These are phyloP conservation scores for Nomada ferruginata DNA, from an alignment of 2,888 invertebrate species.

Conservation along the genomic window DNA sequence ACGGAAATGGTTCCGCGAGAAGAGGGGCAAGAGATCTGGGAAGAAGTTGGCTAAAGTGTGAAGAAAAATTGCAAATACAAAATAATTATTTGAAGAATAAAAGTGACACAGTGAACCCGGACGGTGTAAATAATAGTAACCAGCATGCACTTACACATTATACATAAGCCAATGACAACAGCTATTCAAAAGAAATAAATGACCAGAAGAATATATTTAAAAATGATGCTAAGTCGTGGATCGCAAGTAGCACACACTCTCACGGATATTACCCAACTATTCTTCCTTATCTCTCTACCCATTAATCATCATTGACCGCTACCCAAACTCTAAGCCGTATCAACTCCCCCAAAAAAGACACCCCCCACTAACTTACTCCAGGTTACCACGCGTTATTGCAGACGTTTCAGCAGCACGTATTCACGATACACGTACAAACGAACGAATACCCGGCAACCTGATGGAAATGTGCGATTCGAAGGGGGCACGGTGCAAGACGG, in stretches of 20 bases:
- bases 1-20: constrained; percentile 77
- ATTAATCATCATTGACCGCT: background rate
- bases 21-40: background rate
- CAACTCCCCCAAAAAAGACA: background rate
- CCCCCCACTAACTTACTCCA: background rate
- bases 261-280: background rate
- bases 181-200: no score
- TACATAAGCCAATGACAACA: no score
- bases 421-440: no score
- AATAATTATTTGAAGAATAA: no score
- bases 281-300: background rate
- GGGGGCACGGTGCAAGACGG: constrained; percentile 18
- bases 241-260: no score
- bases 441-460: constrained; percentile 10
- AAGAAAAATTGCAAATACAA: no score
- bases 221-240: no score
- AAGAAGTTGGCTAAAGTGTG: background rate
- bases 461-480: constrained; percentile 26
- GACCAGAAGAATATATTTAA: no score
- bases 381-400: background rate
- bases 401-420: constrained; percentile 18
- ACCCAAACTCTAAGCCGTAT: background rate
- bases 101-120: no score
- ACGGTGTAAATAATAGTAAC: no score
- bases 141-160: no score